A percentile compares a stretch with the other conserved stretches of the same genome.
These are phyloP conservation scores for Uromys caudimaculatus DNA, from an alignment of 2,797 vertebrate species.

Conservation along the genomic window DNA sequence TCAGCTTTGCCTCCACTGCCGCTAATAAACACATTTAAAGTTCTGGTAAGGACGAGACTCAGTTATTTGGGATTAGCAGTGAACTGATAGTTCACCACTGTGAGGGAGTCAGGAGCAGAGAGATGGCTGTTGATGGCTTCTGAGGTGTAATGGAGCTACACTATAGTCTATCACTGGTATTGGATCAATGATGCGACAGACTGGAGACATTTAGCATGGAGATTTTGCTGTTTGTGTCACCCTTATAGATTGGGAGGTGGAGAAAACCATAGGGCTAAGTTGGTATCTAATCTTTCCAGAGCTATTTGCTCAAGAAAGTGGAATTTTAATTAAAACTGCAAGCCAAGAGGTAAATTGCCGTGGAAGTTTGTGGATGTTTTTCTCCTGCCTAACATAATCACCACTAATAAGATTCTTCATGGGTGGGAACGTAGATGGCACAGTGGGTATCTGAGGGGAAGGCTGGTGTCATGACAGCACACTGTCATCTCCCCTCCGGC, in stretches of 20 bases:
- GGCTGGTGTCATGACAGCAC: not conserved
- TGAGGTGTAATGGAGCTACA: slow-evolving; percentile 43
- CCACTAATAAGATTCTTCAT: slow-evolving; percentile 65
- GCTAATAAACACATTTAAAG: slow-evolving; percentile 63
- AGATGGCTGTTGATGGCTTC: slow-evolving; percentile 45
- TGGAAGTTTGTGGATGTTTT: slow-evolving; percentile 72
- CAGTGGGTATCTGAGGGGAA: slow-evolving; percentile 56
- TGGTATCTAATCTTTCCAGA: slow-evolving; percentile 83
- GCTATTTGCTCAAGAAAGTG: slow-evolving; percentile 84
- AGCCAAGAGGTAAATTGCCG: slow-evolving; percentile 81
- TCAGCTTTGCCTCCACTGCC: slow-evolving; percentile 51
- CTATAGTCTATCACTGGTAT: slow-evolving; percentile 64
- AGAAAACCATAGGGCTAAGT: slow-evolving; percentile 75
- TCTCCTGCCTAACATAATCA: slow-evolving; percentile 67
- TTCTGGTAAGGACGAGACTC: slow-evolving; percentile 49
- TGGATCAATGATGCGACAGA: slow-evolving; percentile 61
- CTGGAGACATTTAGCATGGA: slow-evolving; percentile 58
- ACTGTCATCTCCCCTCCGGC: not conserved
- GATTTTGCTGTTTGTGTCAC: slow-evolving; percentile 71
- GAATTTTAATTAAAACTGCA: slow-evolving; percentile 87
- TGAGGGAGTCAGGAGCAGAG: slow-evolving; percentile 11
- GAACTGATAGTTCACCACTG: slow-evolving; percentile 43
- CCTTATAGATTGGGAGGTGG: slow-evolving; percentile 74
- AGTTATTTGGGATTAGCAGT: slow-evolving; percentile 45
- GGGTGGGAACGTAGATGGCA: slow-evolving; percentile 64